Conservation (phyloP, 2,113 vertebrate species). For the Bettongia penicillata region DNA sequence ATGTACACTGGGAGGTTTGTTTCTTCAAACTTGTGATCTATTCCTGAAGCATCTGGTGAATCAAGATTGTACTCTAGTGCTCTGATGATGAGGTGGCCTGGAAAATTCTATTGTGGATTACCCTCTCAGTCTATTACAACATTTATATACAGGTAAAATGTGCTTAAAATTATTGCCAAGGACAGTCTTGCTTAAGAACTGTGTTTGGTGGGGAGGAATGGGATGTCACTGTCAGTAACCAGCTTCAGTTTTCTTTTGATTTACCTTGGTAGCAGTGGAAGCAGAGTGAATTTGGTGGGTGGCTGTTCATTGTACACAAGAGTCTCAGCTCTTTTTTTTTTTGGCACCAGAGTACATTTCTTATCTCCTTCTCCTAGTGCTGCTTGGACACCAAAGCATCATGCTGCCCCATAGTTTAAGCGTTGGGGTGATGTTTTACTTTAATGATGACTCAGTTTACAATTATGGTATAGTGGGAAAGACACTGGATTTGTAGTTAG, state of each 20-base stretch:
- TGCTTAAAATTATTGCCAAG: background rate
- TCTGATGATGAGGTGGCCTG: background rate
- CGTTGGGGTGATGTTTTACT: background rate
- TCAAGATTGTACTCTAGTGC: background rate
- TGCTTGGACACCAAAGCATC: background rate
- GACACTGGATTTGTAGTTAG: background rate
- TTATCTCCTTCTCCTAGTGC: background rate
- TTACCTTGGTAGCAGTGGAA: background rate
- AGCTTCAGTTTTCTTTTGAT: background rate
- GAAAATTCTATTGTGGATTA: background rate
- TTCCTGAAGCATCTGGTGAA: background rate
- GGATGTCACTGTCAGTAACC: background rate
- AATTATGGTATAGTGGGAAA: background rate
- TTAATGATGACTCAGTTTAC: background rate
- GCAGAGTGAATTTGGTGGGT: background rate
- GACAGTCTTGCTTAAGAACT: background rate
- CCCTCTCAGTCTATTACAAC: background rate
- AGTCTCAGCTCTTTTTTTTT: background rate
- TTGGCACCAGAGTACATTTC: background rate
- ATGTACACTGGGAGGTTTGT: background rate
- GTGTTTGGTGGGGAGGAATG: background rate
- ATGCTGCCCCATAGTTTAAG: background rate
- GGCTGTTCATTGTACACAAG: background rate
- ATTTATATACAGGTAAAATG: background rate
- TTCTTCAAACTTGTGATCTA: background rate